Conservation (phyloP, 2,113 vertebrate species). For the Nesoenas mayeri region DNA sequence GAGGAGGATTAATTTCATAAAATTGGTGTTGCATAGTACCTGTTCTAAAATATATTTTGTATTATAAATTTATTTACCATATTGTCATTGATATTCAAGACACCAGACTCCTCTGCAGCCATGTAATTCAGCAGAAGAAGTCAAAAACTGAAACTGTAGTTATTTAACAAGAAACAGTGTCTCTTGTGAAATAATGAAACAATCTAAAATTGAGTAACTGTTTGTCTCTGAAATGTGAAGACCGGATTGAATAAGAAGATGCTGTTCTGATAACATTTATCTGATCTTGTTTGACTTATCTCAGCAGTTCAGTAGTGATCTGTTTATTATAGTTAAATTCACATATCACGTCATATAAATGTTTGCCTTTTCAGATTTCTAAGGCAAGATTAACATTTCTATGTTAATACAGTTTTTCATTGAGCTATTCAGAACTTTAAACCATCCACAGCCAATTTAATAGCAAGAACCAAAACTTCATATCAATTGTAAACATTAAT, state of each 20-base stretch:
- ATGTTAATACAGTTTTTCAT: not conserved
- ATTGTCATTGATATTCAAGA: not conserved
- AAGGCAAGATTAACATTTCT: not conserved
- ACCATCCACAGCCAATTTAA: not conserved
- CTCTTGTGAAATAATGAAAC: not conserved
- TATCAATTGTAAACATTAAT: slow-evolving; percentile 29
- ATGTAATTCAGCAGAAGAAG: not conserved
- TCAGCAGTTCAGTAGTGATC: not conserved
- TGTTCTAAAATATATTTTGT: not conserved
- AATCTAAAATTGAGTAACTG: not conserved
- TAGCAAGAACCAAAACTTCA: slow-evolving; percentile 12
- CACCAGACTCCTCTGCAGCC: not conserved
- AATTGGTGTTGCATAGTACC: not conserved
- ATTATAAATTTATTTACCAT: not conserved
- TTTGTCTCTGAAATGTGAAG: not conserved
- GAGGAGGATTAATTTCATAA: not conserved
- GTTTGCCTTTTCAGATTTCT: slow-evolving; percentile 2
- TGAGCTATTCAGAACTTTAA: slow-evolving; percentile 29
- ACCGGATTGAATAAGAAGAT: not conserved
- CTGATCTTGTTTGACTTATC: not conserved
- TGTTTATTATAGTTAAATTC: not conserved
- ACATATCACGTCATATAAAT: not conserved
- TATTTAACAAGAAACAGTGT: not conserved
- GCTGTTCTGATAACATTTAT: not conserved
- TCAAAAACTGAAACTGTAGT: not conserved